Evolutionary conservation across 2,797 vertebrate genomes (phyloP).

Genomic region (Catostomus latipinnis): DNA sequence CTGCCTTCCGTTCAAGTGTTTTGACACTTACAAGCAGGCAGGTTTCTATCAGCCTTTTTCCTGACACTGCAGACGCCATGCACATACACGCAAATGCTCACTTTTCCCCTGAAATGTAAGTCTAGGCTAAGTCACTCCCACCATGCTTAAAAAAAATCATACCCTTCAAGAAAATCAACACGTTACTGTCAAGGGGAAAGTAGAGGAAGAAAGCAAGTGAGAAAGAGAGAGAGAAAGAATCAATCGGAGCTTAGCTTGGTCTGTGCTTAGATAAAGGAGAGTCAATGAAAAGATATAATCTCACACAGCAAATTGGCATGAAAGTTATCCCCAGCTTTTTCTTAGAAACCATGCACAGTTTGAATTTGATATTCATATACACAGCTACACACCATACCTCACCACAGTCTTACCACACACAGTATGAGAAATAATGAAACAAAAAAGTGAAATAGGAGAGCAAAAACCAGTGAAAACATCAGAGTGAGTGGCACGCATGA

Average conservation of each 20-base stretch:
- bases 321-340: slow-evolving; percentile 36
- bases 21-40: background rate
- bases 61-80: slow-evolving; percentile 14
- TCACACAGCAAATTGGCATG: slow-evolving; percentile 44
- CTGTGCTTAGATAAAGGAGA: slow-evolving; percentile 29
- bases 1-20: background rate
- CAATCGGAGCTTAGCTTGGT: slow-evolving; percentile 9
- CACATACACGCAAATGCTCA: slow-evolving; percentile 5
- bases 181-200: background rate
- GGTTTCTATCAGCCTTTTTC: slow-evolving; percentile 4
- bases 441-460: slow-evolving; percentile 1
- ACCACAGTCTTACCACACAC: background rate
- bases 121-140: slow-evolving; percentile 63
- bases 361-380: background rate
- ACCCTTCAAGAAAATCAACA: slow-evolving; percentile 38
- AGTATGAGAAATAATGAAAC: background rate
- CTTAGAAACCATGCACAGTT: slow-evolving; percentile 53
- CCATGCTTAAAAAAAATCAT: slow-evolving; percentile 52
- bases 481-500: slow-evolving; percentile 55
- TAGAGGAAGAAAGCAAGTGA: slow-evolving; percentile 2
- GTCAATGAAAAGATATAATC: slow-evolving; percentile 24
- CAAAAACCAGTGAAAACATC: slow-evolving; percentile 59
- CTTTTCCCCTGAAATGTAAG: slow-evolving; percentile 41
- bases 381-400: background rate
- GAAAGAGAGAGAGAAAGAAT: slow-evolving; percentile 3